Evolutionary conservation across 2,888 invertebrate genomes (phyloP), one percentile per base, ranked within the genome.

Genomic region (Meteorus cinctellus): DNA sequence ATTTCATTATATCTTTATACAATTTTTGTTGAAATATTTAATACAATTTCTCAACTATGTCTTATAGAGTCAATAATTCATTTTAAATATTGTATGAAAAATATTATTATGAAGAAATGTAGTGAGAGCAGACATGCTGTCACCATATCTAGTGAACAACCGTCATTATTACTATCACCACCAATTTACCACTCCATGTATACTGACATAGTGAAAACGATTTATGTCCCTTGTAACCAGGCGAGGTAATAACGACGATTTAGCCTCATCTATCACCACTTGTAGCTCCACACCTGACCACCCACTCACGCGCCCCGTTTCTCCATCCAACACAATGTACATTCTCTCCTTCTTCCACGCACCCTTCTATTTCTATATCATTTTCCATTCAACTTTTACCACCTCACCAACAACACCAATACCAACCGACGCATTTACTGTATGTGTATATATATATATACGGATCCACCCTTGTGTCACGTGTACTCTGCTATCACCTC

Each of bases 201-300:
- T 27, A 72, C 68, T 72, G 63, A 72, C 67, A 72, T 36, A 55
- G 76, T 72, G 72, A 68, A 29, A 73, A 74, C 80, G 75, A 81
- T 81, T 79, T 81, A 80, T 81, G 80, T 81, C 78, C 76, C 72
- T 68, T 80, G 81, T 82, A 83, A 84, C 84, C 72, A 83, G 84
- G 55, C 55, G 55, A 2, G 24, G 83, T 84, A 86, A 86, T 86
- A 86, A 85, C 83, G 84, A 82, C 84, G 83, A 84, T 86, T 87
- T 84, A 83, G 85, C 86, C 87, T 86, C 88, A 84, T 88, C 87
- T 88, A 87, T 87, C 87, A 88, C 87, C 88, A 88, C 88, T 88
- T 88, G 88, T 88, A 86, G 87, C 87, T 85, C 82, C 83, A 84
- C 83, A 84, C 87, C 85, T 84, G 85, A 83, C 83, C 84, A 78